Evolutionary conservation across 2,113 vertebrate species (phyloP), one percentile per base, ranked within the genome.

Genomic region (Emydocephalus ijimae): DNA sequence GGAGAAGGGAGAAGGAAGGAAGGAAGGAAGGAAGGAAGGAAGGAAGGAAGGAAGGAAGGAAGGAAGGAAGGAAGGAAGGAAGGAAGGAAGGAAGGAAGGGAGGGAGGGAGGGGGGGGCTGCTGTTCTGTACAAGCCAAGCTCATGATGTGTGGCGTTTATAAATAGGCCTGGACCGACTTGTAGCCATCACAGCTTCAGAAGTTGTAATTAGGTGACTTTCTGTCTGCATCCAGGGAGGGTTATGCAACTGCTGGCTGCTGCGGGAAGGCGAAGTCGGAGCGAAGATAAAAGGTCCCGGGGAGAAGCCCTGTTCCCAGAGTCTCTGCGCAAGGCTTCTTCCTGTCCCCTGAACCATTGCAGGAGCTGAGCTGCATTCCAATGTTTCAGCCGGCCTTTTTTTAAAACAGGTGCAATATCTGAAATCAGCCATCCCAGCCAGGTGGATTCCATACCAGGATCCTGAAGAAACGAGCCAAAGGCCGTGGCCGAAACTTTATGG

Each of bases 81-180:
- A 93, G 91, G 10, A n/a, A n/a, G n/a, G n/a, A n/a, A n/a, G n/a
- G n/a, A n/a, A n/a, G n/a, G n/a, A n/a, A n/a, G n/a, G n/a, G n/a
- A n/a, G n/a, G n/a, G n/a, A n/a, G n/a, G n/a, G n/a, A n/a, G n/a
- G n/a, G n/a, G n/a, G n/a, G n/a, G n/a, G 91, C 52, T 86, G 5
- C 92, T 96, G 15, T 96, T 93, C 95, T 88, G 61, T 89, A 34
- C 15, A 45, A 95, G 88, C 61, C 85, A 93, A 93, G 93, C 94
- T 52, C 92, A 92, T 91, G 90, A 93, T 94, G 94, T 92, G 92
- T 89, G 52, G 56, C 96, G 90, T 93, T 96, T 96, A 96, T 94
- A 97, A 97, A 95, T 95, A 96, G 96, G 92, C 94, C 87, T 88
- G 89, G 96, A 96, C 95, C 95, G 94, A 93, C 93, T 95, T 95